Evolutionary conservation across 2,888 invertebrate genomes (phyloP).

Genomic region (Drosophila dives): DNA sequence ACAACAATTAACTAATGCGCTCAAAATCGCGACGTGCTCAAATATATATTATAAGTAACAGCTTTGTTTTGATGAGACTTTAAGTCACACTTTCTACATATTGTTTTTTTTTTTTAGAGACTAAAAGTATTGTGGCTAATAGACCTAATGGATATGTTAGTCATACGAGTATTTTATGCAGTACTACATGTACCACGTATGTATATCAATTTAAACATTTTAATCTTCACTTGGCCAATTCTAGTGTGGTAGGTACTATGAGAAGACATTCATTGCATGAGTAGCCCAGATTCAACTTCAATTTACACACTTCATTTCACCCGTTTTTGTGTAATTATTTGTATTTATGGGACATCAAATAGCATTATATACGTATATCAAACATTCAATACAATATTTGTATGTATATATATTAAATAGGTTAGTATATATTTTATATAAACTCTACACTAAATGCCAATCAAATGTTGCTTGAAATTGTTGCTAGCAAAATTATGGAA

Average conservation of each 20-base stretch:
- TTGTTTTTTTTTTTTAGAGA: slow-evolving; percentile 16
- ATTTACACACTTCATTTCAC: background rate
- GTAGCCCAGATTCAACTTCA: background rate
- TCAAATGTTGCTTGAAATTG: slow-evolving; percentile 50
- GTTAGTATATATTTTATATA: slow-evolving; percentile 46
- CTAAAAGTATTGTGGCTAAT: slow-evolving; percentile 61
- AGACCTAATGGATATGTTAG: slow-evolving; percentile 72
- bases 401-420: slow-evolving; percentile 43
- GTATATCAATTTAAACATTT: slow-evolving; percentile 13
- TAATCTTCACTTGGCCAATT: slow-evolving; percentile 18
- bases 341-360: slow-evolving; percentile 54
- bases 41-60: slow-evolving; percentile 43
- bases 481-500: slow-evolving; percentile 55
- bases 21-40: slow-evolving; percentile 48
- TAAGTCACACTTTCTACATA: slow-evolving; percentile 54
- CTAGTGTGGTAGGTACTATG: slow-evolving; percentile 19
- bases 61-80: slow-evolving; percentile 66
- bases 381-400: slow-evolving; percentile 64
- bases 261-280: slow-evolving; percentile 18
- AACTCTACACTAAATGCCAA: slow-evolving; percentile 66
- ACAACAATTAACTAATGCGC: slow-evolving; percentile 55
- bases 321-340: slow-evolving; percentile 17
- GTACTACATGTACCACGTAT: slow-evolving; percentile 22
- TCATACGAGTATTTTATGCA: slow-evolving; percentile 33
- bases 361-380: slow-evolving; percentile 73